Evolutionary conservation across 2,113 vertebrate species (phyloP), one percentile per base, ranked within the genome.

Genomic region (Corythaeola cristata): DNA sequence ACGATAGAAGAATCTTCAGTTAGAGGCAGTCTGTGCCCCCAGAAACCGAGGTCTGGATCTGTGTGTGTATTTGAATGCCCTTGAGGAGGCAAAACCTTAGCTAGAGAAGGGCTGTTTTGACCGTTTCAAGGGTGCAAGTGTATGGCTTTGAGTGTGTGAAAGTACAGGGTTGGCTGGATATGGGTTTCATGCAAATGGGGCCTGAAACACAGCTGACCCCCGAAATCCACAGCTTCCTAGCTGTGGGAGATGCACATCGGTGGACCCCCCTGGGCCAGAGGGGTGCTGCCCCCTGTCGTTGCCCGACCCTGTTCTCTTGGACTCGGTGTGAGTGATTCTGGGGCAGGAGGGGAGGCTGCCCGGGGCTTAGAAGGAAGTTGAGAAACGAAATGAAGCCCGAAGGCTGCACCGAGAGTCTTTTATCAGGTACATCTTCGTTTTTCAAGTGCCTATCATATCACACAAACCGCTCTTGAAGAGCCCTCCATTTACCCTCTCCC

Each of bases 401-500:
- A 95, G 95, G 80, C 78, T 91, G 83, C 85, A 87, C 17, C 33
- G 47, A 78, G 56, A 95, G 95, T 94, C 95, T 94, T 98, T 98
- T 98, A 98, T 98, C 98, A 97, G 97, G 97, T 98, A 85, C 95
- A 97, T 97, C 97, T 96, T 96, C 68, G 69, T 96, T 96, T 96
- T 81, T 97, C 85, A 78, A 98, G 97, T 97, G 97, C 97, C 98
- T 96, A 98, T 98, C 98, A 95, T 97, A 98, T 97, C 98, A 95
- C 79, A 62, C 97, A 98, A 98, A 98, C 98, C 98, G 98, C 97
- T 98, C 97, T 98, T 98, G 97, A 98, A 98, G 98, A 98, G 98
- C 98, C 98, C 98, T 98, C 97, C 98, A 98, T 98, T 98, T 98
- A 98, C 97, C 98, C 98, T 98, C 98, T 98, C 97, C 96, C 99